Base-by-base conservation (phyloP, 1,140 invertebrate genomes). In the Asobara japonica region DNA sequence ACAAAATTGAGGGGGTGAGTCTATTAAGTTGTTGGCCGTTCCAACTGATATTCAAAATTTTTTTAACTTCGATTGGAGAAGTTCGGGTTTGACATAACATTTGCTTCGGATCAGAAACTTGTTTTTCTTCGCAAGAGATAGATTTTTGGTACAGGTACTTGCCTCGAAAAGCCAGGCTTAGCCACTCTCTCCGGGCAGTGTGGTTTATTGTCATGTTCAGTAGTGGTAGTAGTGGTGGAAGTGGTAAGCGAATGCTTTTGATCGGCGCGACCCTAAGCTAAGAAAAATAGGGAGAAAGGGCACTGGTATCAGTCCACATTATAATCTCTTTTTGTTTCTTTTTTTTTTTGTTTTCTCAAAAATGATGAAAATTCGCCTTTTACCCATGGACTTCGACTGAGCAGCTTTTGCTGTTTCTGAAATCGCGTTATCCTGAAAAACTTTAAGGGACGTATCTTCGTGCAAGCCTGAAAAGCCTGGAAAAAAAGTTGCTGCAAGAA, bases 221-320 rank as follows among this genome's bases (percentile, higher is more conserved):
- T 87, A 85, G 86, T 86, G 85, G 86, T 87, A 84, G 84, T 86
- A 80, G 80, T 81, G 78, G 80, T 83, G 80, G 83, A 84, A 86
- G 85, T 86, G 83, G 85, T 86, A 86, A 86, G 86, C 82, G 80
- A 86, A 87, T 86, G 84, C 86, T 86, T 87, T 86, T 87, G 86
- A 85, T 86, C 85, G 83, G 84, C 85, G 82, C 85, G 81, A 87
- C 85, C 84, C 87, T 88, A 88, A 87, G 87, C 87, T 87, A 88
- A 87, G 86, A 87, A 87, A 71, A 76, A 88, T 84, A 81, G 81
- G 84, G 85, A 87, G 85, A 87, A 87, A 87, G 86, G 85, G 85
- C 82, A 85, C 84, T 86, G 85, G 81, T 86, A 87, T 85, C 83
- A 86, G 82, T 86, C 82, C 82, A 86, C 80, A 85, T 79, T 78